Base-by-base conservation (phyloP, 1,140 invertebrate genomes). In the Rhyacophila brunnea region DNA sequence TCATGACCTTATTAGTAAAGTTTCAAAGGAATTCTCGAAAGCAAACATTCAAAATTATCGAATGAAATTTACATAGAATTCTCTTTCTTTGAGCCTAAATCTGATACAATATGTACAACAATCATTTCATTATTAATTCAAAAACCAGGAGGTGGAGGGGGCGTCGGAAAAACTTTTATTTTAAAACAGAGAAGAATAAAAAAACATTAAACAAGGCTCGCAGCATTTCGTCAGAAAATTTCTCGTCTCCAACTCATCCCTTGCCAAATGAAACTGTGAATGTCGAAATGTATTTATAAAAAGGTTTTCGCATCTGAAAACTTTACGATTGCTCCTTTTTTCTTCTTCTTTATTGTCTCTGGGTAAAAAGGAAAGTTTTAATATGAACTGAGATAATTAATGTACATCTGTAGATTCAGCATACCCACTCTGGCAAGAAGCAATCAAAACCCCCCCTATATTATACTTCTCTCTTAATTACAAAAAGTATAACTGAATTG, bases 291-390 rank as follows among this genome's bases (percentile, higher is more conserved):
- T 49, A 61, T 62, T 62, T 62, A 62, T 57, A 53, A 62, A 62
- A 57, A 62, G 60, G 60, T 47, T 60, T 54, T 51, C 53, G 23
- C 53, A 56, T 62, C n/a, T 55, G 52, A 52, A 62, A 52, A 62
- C 47, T 62, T 62, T 57, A 19, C 40, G 48, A 62, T 60, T 52
- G 52, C 44, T 15, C 49, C 53, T 28, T 17, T n/a, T 28, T 52
- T 52, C 42, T 43, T 52, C 42, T 43, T 44, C 52, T 54, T 28
- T 54, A n/a, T 28, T 28, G 43, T 28, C 43, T 17, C 19, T 28
- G 19, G 40, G 28, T 45, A 54, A 54, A 54, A 54, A 54, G 23
- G 34, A 54, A 54, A 45, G 40, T 54, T 54, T 54, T 54, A 45
- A 54, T 54, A 54, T 35, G 43, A 28, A 14, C 23, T 6, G 32